Evolutionary conservation across 2,113 vertebrate species (phyloP), one percentile per base, ranked within the genome.

Genomic region (Tyto alba): DNA sequence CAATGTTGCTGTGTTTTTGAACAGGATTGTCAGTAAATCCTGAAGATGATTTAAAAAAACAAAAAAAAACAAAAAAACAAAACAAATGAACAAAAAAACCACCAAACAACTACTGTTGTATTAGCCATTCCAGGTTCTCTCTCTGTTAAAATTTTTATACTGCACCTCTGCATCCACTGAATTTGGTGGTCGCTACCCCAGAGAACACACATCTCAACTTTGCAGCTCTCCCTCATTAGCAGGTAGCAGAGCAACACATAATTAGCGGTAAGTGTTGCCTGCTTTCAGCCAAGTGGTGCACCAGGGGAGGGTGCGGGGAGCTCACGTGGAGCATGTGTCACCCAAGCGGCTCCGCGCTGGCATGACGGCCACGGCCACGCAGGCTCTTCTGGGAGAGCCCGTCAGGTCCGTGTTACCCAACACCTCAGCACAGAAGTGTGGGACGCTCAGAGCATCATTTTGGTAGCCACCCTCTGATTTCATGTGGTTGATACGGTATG

Each of bases 281-380:
- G 62, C 62, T 87, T 79, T 62, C 90, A 88, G 90, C 56, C 69
- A 63, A 60, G n/a, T 40, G 53, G 90, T 88, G 66, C 34, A 40
- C 45, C 30, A 16, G 71, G 74, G 82, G 62, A 91, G 40, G 47
- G 40, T 82, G 94, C 71, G 64, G 71, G 53, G 27, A 19, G 30
- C 55, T 89, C 82, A 90, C 12, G 3, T 78, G 69, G 52, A 85
- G 43, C 43, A 4, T 20, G 30, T 63, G 73, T 85, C 69, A 85
- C n/a, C 3, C 26, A 21, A 27, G 30, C 47, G 38, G 19, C 77
- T 59, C 73, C 6, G 1, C 19, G 9, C 63, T 48, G 74, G 57
- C 45, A 56, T 30, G 20, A 22, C 0, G 0, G 38, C 56, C 77
- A 55, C 0, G 1, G 38, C 56, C 77, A 55, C 0, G 1, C 21